These are phyloP conservation scores for Nesoenas mayeri DNA, from an alignment of 2,113 vertebrate species.

Conservation along the genomic window DNA sequence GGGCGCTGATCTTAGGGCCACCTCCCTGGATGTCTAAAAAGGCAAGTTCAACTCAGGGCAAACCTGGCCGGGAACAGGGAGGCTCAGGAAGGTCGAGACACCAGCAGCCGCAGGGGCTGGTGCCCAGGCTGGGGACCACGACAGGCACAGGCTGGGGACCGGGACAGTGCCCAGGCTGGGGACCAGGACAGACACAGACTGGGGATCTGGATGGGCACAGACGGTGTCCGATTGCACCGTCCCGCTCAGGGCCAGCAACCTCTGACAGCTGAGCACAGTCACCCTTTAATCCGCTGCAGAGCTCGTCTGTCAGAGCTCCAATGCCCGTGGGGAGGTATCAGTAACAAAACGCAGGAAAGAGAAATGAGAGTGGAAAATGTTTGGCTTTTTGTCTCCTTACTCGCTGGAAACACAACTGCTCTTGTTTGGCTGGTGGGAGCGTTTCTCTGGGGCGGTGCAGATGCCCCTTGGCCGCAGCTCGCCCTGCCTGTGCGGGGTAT, in stretches of 20 bases:
- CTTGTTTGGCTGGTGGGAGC: background rate
- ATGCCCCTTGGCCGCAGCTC: background rate
- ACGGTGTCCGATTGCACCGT: constrained; percentile 28
- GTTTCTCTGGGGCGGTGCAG: background rate
- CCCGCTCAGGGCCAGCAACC: constrained; percentile 17
- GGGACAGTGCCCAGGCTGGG: too few relatives aligned
- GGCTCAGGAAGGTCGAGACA: background rate
- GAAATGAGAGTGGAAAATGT: constrained; percentile 64
- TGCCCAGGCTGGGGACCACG: background rate
- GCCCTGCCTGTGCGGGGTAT: accelerated
- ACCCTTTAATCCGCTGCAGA: constrained; percentile 68
- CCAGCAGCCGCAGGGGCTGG: background rate
- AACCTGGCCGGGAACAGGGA: accelerated
- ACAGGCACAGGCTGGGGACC: too few relatives aligned
- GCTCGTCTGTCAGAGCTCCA: constrained; percentile 67
- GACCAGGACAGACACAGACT: too few relatives aligned
- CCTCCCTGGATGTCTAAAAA: background rate
- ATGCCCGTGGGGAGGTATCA: constrained; percentile 61
- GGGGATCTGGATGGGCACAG: background rate
- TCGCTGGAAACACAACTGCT: constrained; percentile 16
- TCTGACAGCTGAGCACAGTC: constrained; percentile 68
- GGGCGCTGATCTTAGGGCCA: background rate
- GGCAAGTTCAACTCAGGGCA: background rate
- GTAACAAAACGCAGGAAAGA: constrained; percentile 64
- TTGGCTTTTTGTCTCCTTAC: constrained; percentile 59